A percentile compares a stretch with the other conserved stretches of the same genome.
Conservation (phyloP, 2,797 vertebrate species). For the Sebastes hopkinsi region DNA sequence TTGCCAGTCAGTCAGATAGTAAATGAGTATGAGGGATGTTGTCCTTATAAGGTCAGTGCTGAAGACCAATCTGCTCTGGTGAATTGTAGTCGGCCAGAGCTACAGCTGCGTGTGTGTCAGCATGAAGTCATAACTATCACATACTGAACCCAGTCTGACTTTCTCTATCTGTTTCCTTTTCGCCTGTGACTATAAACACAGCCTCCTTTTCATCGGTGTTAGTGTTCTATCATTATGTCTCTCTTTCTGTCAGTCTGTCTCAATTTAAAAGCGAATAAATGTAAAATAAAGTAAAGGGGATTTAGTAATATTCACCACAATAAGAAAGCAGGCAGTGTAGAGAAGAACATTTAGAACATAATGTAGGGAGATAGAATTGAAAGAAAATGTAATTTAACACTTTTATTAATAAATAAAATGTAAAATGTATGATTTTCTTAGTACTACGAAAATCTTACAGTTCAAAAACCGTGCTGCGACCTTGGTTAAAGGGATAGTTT, state of each 20-base stretch:
- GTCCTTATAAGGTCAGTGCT: constrained; percentile 70
- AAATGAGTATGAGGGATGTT: constrained; percentile 27
- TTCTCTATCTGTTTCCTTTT: constrained; percentile 1
- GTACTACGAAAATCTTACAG: not conserved
- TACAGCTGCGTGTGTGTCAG: constrained; percentile 48
- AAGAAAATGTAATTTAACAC: not conserved
- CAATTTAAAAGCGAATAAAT: not conserved
- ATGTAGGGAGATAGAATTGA: not conserved
- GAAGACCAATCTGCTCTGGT: constrained; percentile 13
- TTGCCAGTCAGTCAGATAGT: constrained; percentile 39
- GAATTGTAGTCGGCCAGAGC: constrained; percentile 11
- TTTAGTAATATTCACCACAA: not conserved
- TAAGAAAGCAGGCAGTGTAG: not conserved
- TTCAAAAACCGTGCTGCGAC: not conserved
- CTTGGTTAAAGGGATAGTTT: not conserved
- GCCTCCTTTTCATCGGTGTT: not conserved
- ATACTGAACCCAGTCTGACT: constrained; percentile 12
- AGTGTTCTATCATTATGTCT: not conserved
- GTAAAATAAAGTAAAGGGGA: not conserved
- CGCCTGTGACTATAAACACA: not conserved
- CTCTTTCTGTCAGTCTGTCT: not conserved
- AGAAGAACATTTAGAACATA: not conserved
- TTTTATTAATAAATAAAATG: not conserved
- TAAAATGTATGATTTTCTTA: not conserved
- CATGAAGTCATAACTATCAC: constrained; percentile 44